Conservation (phyloP, 2,797 vertebrate genomes). For the Pseudopleuronectes americanus region DNA sequence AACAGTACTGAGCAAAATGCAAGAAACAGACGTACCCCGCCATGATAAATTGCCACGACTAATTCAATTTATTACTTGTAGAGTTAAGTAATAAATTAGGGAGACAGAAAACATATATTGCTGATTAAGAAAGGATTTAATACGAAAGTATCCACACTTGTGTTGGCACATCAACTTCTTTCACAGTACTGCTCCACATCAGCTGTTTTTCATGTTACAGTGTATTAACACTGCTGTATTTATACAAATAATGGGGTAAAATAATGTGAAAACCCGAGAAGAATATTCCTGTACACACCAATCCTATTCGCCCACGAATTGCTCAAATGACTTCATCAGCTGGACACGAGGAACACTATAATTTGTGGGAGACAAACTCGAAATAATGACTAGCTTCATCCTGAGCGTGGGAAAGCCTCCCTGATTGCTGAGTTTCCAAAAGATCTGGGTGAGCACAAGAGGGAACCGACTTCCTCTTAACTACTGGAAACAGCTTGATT, state of each 20-base stretch:
- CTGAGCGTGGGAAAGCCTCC: slow-evolving; percentile 66
- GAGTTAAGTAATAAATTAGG: background rate
- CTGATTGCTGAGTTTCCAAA: slow-evolving; percentile 38
- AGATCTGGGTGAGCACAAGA: slow-evolving; percentile 12
- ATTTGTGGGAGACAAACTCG: slow-evolving; percentile 59
- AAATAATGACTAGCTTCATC: slow-evolving; percentile 57
- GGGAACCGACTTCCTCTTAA: background rate
- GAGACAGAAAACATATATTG: background rate
- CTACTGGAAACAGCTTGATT: slow-evolving; percentile 8
- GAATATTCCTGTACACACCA: slow-evolving; percentile 2
- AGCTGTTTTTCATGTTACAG: slow-evolving; percentile 21
- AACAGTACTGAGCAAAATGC: background rate
- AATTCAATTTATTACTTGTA: background rate
- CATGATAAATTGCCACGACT: background rate
- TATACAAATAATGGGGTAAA: background rate
- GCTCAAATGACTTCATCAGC: slow-evolving; percentile 62
- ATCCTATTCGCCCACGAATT: slow-evolving; percentile 3
- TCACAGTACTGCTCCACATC: background rate
- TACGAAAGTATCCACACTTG: slow-evolving; percentile 39
- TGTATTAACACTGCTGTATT: background rate
- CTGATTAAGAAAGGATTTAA: background rate
- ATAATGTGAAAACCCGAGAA: slow-evolving; percentile 4
- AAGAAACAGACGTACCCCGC: background rate
- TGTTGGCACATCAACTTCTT: slow-evolving; percentile 32
- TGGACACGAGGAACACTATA: slow-evolving; percentile 52